Percentiles rank a stretch among this genome's conserved stretches.
Evolutionary conservation across 2,113 vertebrate genomes (phyloP).

Genomic region (Miniopterus natalensis): DNA sequence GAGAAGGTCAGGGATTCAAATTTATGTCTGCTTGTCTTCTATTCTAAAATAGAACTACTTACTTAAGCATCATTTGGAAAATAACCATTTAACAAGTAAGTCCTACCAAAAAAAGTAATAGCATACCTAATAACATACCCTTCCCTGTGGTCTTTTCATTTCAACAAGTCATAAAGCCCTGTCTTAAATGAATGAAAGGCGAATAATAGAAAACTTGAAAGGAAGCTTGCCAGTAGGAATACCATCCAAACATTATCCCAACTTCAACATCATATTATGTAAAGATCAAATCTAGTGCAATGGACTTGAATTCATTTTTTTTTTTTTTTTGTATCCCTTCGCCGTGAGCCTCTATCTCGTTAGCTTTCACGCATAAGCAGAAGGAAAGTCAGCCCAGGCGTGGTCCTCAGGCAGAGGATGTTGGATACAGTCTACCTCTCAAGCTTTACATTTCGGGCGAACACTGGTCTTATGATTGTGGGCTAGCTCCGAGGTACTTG

Average conservation of each 20-base stretch:
- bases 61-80: neutral
- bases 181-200: neutral
- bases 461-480: neutral
- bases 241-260: neutral
- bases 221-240: neutral
- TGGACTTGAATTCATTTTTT: neutral
- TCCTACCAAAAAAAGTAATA: neutral
- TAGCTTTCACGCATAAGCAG: neutral
- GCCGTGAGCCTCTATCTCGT: rapidly evolving
- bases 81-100: neutral
- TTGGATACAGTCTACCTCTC: neutral
- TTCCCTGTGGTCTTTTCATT: neutral
- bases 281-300: neutral
- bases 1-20: neutral
- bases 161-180: neutral
- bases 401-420: neutral
- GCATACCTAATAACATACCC: neutral
- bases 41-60: neutral
- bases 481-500: neutral
- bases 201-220: neutral
- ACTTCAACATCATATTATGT: neutral
- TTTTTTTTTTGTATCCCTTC: neutral
- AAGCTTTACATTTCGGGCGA: neutral
- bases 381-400: neutral
- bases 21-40: neutral